Base-by-base conservation (phyloP, 1,140 invertebrate genomes). In the Eupristina koningsbergeri region DNA sequence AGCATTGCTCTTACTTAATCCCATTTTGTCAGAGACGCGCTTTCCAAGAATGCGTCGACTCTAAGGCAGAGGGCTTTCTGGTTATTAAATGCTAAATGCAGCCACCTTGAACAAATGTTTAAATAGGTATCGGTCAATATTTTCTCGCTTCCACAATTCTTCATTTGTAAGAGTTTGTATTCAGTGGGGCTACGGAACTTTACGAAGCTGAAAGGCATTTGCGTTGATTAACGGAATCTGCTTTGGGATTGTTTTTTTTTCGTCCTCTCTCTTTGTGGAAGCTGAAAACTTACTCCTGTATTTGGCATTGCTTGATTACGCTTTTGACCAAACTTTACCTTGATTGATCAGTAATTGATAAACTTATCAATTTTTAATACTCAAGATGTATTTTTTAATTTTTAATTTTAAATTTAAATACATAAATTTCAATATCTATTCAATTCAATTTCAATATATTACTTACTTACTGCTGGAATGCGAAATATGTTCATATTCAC, bases 141-240 rank as follows among this genome's bases (percentile, higher is more conserved):
- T 17, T 31, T 31, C 7, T 34, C 29, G 13, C 3, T n/a, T 50
- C 47, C 17, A 11, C 5, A 34, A 34, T 15, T 34, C 17, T 34
- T 1, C 19, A 67, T 67, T 67, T 67, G 19, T 6, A 36, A 67
- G 29, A 7, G 36, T 36, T 67, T 36, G 15, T 67, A 67, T 67
- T 36, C 31, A 36, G 64, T 67, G 15, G 13, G 19, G 36, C 36
- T 67, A 67, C 31, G 17, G 64, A 67, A 67, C 64, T 67, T 67
- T 67, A 67, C n/a, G n/a, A n/a, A n/a, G 17, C 36, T 67, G 31
- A 67, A 67, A 67, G 17, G 36, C 17, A 67, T 67, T 67, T 67
- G 6, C 3, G 34, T 67, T 67, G 8, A 67, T 67, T 34, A 67
- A 67, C 31, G 15, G 64, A 67, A 34, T 29, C 64, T 67, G 22